Conservation (phyloP, 2,888 invertebrate genomes). For the Noctua comes region DNA sequence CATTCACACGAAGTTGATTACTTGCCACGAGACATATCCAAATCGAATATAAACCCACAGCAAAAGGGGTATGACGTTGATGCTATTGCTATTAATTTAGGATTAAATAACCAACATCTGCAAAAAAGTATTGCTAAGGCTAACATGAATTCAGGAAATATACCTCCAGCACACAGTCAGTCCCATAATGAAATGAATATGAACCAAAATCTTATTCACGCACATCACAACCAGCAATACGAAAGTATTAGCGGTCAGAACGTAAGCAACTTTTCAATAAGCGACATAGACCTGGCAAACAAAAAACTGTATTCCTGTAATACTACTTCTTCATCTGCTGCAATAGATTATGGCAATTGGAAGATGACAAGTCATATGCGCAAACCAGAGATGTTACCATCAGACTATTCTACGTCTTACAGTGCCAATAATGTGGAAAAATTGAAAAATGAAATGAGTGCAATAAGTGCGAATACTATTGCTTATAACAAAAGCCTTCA, state of each 20-base stretch:
- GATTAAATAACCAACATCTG: slow-evolving; percentile 80
- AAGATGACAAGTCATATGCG: slow-evolving; percentile 82
- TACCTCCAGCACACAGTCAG: slow-evolving; percentile 81
- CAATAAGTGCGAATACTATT: slow-evolving; percentile 73
- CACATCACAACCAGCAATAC: slow-evolving; percentile 85
- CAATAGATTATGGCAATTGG: slow-evolving; percentile 86
- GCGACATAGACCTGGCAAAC: slow-evolving; percentile 85
- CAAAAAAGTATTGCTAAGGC: slow-evolving; percentile 78
- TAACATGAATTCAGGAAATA: slow-evolving; percentile 72
- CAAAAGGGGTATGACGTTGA: slow-evolving; percentile 84
- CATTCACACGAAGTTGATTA: slow-evolving; percentile 74
- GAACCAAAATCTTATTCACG: slow-evolving; percentile 81
- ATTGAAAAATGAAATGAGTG: slow-evolving; percentile 77
- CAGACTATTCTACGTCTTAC: slow-evolving; percentile 84
- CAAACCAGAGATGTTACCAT: slow-evolving; percentile 82
- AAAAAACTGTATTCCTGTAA: slow-evolving; percentile 84
- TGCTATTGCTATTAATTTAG: slow-evolving; percentile 85
- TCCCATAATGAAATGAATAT: slow-evolving; percentile 75
- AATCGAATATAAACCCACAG: slow-evolving; percentile 73
- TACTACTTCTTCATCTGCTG: slow-evolving; percentile 74
- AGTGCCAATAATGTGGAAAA: slow-evolving; percentile 78
- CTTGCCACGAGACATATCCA: slow-evolving; percentile 73
- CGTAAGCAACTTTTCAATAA: slow-evolving; percentile 83
- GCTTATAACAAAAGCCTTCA: slow-evolving; percentile 82
- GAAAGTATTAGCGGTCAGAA: slow-evolving; percentile 78